Percentiles rank a stretch among this genome's conserved stretches.
These are phyloP conservation scores for Hemibagrus guttatus DNA, from an alignment of 2,797 vertebrate species.

Conservation along the genomic window DNA sequence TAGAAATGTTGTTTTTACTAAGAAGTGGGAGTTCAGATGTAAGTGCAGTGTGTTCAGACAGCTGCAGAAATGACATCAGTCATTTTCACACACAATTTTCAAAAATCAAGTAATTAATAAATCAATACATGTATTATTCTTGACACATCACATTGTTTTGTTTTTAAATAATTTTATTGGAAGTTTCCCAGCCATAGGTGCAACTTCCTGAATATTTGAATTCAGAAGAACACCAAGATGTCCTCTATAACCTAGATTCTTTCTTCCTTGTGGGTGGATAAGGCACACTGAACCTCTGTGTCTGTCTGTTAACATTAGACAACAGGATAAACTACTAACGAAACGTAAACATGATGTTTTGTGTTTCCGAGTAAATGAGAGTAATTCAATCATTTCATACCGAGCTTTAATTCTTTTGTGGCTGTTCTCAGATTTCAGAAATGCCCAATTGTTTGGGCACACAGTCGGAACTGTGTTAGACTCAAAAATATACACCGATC, in stretches of 20 bases:
- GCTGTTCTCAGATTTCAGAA: slow-evolving; percentile 85
- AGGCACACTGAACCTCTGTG: neutral
- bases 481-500: too few relatives aligned
- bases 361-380: neutral
- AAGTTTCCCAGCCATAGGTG: too few relatives aligned
- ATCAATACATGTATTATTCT: neutral
- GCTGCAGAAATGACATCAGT: too few relatives aligned
- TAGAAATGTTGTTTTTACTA: neutral
- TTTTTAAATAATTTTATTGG: too few relatives aligned
- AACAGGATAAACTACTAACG: neutral
- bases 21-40: neutral
- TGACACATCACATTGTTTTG: too few relatives aligned
- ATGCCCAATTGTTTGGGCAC: slow-evolving; percentile 77
- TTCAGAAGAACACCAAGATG: too few relatives aligned
- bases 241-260: too few relatives aligned
- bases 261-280: too few relatives aligned
- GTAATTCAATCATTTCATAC: neutral
- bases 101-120: neutral
- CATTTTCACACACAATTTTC: too few relatives aligned
- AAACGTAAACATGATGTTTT: neutral
- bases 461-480: too few relatives aligned
- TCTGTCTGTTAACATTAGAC: neutral
- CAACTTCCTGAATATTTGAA: too few relatives aligned
- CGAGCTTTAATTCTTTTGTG: neutral
- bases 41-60: too few relatives aligned